Conservation (phyloP, 2,888 invertebrate genomes). For the Euproctis similis region DNA sequence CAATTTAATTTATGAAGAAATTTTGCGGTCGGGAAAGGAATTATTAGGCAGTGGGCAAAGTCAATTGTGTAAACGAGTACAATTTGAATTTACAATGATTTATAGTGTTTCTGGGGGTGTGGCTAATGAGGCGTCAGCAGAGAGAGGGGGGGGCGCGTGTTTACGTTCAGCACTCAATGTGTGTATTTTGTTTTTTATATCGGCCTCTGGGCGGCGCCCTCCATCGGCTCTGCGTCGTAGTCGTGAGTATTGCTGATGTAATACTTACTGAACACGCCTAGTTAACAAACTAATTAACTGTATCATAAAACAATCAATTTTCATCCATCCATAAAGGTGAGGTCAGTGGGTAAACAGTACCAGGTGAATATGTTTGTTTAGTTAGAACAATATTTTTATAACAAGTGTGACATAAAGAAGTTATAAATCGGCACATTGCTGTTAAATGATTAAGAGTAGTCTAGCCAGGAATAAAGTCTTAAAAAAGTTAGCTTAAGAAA, state of each 20-base stretch:
- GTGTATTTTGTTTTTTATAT: constrained; percentile 54
- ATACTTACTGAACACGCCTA: constrained; percentile 45
- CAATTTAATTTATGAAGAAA: constrained; percentile 71
- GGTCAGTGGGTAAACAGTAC: too few species aligned
- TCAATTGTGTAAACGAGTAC: constrained; percentile 71
- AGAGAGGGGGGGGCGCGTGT: constrained; percentile 72
- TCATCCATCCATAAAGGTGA: constrained; percentile 1
- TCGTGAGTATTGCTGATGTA: constrained; percentile 35
- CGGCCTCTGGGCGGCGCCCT: constrained; percentile 46
- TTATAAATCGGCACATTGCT: too few species aligned
- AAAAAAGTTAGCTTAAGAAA: too few species aligned
- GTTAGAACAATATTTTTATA: too few species aligned
- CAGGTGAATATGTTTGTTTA: too few species aligned
- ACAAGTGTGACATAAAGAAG: too few species aligned
- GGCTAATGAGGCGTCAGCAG: constrained; percentile 74
- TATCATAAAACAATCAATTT: constrained; percentile 34
- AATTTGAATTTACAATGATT: constrained; percentile 76
- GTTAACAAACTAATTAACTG: too few species aligned
- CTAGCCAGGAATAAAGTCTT: too few species aligned
- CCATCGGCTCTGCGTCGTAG: constrained; percentile 12
- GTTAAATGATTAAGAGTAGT: too few species aligned
- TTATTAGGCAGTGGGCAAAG: constrained; percentile 71
- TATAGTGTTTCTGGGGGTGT: constrained; percentile 70
- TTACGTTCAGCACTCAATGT: constrained; percentile 50
- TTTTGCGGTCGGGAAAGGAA: constrained; percentile 62